Evolutionary conservation across 2,888 invertebrate species (phyloP).

Genomic region (Arrhopalites spinosus): DNA sequence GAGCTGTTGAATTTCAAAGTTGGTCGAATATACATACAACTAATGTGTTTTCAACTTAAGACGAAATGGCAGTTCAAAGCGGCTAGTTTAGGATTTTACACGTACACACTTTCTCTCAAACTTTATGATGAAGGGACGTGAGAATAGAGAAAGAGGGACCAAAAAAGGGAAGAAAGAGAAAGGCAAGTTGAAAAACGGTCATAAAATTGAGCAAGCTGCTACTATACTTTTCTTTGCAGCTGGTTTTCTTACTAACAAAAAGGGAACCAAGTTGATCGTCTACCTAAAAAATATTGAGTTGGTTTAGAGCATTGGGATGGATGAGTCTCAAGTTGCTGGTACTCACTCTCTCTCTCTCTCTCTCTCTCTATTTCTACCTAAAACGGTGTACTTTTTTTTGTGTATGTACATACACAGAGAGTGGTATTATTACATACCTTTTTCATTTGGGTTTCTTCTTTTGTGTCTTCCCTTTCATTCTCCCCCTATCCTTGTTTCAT

Average conservation of each 20-base stretch:
- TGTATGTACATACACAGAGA: too few species aligned
- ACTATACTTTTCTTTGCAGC: background rate
- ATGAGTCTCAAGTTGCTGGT: background rate
- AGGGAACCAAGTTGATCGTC: background rate
- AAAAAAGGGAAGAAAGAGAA: background rate
- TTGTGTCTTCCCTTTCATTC: background rate
- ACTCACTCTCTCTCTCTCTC: background rate
- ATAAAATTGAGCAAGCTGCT: slow-evolving; percentile 1
- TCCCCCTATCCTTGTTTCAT: background rate
- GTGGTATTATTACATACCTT: too few species aligned
- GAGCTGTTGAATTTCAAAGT: slow-evolving; percentile 9
- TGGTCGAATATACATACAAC: background rate
- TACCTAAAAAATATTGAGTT: slow-evolving; percentile 5
- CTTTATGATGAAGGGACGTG: background rate
- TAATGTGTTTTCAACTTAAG: slow-evolving; percentile 16
- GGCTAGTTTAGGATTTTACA: background rate
- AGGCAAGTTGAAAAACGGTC: slow-evolving; percentile 1
- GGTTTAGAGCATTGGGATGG: background rate
- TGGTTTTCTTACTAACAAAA: background rate
- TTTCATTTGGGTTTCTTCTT: too few species aligned
- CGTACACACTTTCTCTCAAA: background rate
- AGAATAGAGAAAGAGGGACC: slow-evolving; percentile 3
- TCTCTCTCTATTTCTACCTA: background rate
- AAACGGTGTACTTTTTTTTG: too few species aligned
- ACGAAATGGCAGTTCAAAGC: slow-evolving; percentile 1